Evolutionary conservation across 2,797 vertebrate genomes (phyloP).

Genomic region (Sebastes kiyomatsui): DNA sequence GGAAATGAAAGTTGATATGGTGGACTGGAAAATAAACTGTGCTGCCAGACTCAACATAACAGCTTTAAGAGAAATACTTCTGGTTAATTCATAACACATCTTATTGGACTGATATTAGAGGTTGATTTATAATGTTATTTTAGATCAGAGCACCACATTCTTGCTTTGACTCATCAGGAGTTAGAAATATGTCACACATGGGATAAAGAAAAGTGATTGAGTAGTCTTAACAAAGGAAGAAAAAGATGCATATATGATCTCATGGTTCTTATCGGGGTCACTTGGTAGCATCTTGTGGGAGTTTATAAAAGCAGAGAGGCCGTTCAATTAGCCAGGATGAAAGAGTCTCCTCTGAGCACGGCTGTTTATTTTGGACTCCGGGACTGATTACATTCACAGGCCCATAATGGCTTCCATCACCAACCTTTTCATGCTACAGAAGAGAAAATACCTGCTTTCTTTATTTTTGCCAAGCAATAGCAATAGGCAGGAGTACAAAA

Average conservation of each 20-base stretch:
- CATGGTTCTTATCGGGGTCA: neutral
- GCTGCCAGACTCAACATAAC: neutral
- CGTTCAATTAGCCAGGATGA: conserved; percentile 49
- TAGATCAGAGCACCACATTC: neutral
- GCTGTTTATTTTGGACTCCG: conserved; percentile 61
- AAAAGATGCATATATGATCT: neutral
- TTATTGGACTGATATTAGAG: neutral
- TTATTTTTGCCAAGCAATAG: neutral
- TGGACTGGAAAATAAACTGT: neutral
- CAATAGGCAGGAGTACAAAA: neutral
- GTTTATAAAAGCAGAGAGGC: conserved; percentile 6
- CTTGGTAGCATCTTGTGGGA: neutral
- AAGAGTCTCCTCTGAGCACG: conserved; percentile 36
- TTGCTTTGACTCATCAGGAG: neutral
- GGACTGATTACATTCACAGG: conserved; percentile 57
- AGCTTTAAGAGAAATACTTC: neutral
- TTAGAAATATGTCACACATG: neutral
- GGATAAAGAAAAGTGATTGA: neutral
- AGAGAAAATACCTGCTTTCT: conserved; percentile 36
- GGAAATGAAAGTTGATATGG: neutral
- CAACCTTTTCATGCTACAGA: conserved; percentile 24
- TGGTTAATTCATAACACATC: neutral
- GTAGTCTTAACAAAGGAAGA: neutral
- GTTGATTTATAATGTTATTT: neutral
- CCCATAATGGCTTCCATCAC: conserved; percentile 61